Percentiles rank a stretch among this genome's conserved stretches.
Conservation (phyloP, 2,888 invertebrate genomes). For the Andricus curvator region DNA sequence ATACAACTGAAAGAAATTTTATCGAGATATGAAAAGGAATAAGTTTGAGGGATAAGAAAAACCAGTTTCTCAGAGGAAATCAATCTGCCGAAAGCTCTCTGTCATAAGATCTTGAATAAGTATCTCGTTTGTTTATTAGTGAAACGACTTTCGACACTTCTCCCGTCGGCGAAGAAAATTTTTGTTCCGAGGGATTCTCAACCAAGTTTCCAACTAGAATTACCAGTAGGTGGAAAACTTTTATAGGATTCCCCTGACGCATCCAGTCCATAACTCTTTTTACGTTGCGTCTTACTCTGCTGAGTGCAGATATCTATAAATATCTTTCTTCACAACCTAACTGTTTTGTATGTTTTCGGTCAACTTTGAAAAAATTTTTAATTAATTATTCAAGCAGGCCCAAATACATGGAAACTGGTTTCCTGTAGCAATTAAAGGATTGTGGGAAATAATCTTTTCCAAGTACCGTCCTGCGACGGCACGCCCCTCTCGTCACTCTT, state of each 20-base stretch:
- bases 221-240: conserved; percentile 48
- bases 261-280: conserved; percentile 15
- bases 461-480: too few relatives aligned
- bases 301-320: not conserved
- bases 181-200: not conserved
- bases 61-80: not conserved
- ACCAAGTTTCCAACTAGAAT: conserved; percentile 48
- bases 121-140: conserved; percentile 35
- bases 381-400: not conserved
- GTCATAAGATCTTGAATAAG: conserved; percentile 15
- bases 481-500: too few relatives aligned
- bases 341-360: too few relatives aligned
- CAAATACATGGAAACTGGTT: not conserved
- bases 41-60: not conserved
- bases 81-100: conserved; percentile 8
- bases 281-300: not conserved
- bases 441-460: too few relatives aligned
- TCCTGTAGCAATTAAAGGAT: not conserved
- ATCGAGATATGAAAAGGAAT: not conserved
- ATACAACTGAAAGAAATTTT: too few relatives aligned
- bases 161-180: conserved; percentile 3
- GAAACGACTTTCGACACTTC: conserved; percentile 30
- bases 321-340: not conserved
- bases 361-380: not conserved
- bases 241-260: conserved; percentile 26